Evolutionary conservation across 2,888 invertebrate species (phyloP).

Genomic region (Thyatira batis): DNA sequence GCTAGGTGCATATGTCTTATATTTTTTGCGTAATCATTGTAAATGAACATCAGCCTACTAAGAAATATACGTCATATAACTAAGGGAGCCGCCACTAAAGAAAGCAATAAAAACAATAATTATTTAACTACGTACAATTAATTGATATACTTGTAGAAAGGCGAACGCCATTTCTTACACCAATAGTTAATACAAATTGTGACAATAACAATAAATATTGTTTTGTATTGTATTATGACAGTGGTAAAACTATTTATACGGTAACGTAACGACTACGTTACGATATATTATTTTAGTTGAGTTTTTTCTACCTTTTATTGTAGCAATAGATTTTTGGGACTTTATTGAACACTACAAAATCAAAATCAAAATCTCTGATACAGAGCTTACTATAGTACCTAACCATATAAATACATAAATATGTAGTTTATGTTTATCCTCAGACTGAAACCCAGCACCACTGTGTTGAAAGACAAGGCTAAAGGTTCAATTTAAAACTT

Average conservation of each 20-base stretch:
- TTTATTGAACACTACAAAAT: no score
- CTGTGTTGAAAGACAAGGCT: no score
- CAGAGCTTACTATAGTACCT: no score
- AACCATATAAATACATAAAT: no score
- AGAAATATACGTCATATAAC: background rate
- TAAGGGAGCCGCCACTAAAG: background rate
- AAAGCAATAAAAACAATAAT: background rate
- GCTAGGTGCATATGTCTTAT: no score
- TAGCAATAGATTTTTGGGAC: background rate
- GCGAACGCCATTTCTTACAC: background rate
- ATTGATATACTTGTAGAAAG: background rate
- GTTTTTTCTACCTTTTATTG: background rate
- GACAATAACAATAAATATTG: background rate
- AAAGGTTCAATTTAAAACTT: no score
- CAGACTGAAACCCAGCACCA: no score
- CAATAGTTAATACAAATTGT: background rate
- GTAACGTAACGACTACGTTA: background rate
- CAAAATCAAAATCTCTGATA: no score
- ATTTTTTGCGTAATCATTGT: no score
- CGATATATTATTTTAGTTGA: no score
- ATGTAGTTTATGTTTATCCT: no score
- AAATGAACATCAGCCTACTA: background rate
- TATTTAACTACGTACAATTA: background rate
- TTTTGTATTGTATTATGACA: conserved; percentile 4
- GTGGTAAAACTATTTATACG: background rate